phyloP scores from a whole-genome alignment of 2,888 invertebrate genomes.

The Nomada fucata region DNA sequence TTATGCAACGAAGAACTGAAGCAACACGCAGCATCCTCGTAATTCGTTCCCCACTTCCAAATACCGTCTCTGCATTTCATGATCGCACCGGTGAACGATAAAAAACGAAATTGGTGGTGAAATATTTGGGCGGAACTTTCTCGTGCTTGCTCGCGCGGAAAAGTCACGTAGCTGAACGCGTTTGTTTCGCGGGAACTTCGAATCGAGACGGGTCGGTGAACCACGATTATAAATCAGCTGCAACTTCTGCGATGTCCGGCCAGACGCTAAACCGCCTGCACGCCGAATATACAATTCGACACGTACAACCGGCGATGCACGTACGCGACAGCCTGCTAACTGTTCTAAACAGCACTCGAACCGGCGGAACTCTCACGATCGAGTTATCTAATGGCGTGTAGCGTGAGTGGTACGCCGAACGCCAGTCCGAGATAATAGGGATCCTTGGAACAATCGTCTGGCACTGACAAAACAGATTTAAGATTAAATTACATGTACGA shows the following conservation, averaged over 20 bases:
- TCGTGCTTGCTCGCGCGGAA: conserved; percentile 5
- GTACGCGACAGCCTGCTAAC: conserved; percentile 52
- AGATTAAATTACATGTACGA: too few relatives aligned
- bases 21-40: neutral
- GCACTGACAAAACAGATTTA: neutral
- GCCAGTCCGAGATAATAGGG: neutral
- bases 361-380: conserved; percentile 20
- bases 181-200: conserved; percentile 48
- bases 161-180: conserved; percentile 51
- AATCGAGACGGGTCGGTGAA: conserved; percentile 43
- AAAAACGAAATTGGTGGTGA: conserved; percentile 3
- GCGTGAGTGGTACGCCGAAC: conserved; percentile 13
- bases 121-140: neutral
- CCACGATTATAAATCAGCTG: conserved; percentile 63
- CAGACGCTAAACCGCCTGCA: conserved; percentile 34
- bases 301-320: conserved; percentile 52
- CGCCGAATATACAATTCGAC: conserved; percentile 60
- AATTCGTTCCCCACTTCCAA: neutral
- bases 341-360: conserved; percentile 48
- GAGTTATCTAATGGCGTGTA: conserved; percentile 21
- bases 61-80: neutral
- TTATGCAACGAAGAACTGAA: too few relatives aligned
- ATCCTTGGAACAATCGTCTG: neutral
- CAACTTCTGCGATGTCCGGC: conserved; percentile 55
- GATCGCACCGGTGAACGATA: conserved; percentile 11